Conservation (phyloP, 2,797 vertebrate genomes). For the Malurus splendens region DNA sequence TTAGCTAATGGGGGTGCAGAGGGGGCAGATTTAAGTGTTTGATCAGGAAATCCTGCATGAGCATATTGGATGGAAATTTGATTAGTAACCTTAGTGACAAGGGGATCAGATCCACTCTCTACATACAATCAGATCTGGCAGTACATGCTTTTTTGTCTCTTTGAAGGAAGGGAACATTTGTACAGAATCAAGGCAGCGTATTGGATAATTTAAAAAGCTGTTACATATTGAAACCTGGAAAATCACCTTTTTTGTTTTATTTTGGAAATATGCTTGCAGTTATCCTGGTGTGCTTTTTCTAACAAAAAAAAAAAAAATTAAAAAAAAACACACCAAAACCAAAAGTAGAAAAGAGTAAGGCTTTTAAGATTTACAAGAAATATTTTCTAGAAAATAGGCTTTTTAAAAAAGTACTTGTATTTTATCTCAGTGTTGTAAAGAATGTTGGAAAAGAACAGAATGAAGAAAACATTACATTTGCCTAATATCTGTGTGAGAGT, state of each 20-base stretch:
- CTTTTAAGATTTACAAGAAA: neutral
- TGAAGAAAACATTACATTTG: neutral
- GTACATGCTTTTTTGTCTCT: slow-evolving; percentile 75
- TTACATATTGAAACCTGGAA: slow-evolving; percentile 69
- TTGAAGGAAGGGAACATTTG: slow-evolving; percentile 80
- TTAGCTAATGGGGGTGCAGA: slow-evolving; percentile 87
- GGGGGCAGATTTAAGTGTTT: slow-evolving; percentile 84
- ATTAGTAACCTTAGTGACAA: slow-evolving; percentile 91
- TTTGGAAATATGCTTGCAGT: slow-evolving; percentile 73
- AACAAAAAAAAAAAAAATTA: neutral
- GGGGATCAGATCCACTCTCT: slow-evolving; percentile 80
- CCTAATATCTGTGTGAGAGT: neutral
- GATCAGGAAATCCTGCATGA: slow-evolving; percentile 89
- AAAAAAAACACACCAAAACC: neutral
- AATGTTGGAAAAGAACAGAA: neutral
- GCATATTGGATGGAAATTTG: slow-evolving; percentile 90
- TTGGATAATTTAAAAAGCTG: slow-evolving; percentile 73
- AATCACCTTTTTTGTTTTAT: slow-evolving; percentile 70
- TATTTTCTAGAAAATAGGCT: neutral
- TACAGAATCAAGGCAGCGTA: slow-evolving; percentile 73
- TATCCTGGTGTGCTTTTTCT: slow-evolving; percentile 45
- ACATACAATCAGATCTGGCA: slow-evolving; percentile 86
- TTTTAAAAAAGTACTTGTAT: neutral
- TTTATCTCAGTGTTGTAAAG: neutral
- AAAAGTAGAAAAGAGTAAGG: neutral